Evolutionary conservation across 2,888 invertebrate genomes (phyloP), one percentile per base, ranked within the genome.

Genomic region (Drosophila pseudotakahashii): DNA sequence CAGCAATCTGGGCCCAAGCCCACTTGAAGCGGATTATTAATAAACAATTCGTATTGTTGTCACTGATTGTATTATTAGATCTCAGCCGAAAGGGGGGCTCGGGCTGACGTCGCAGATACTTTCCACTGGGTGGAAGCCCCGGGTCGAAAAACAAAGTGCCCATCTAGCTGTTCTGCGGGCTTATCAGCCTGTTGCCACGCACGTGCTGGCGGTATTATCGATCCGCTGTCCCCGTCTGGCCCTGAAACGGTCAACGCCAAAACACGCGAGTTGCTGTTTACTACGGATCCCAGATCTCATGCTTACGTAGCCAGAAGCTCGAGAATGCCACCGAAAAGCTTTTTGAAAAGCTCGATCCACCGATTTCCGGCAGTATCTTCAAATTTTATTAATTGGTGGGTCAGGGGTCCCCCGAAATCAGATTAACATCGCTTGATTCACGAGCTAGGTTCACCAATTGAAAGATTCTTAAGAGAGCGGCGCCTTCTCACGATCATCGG

Each of bases 41-140:
- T 57, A 57, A 66, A 73, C 51, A 64, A 58, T 48, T 62, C 53
- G 32, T 16, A 39, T 54, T 55, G 50, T 72, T 55, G 41, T 34
- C 51, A 16, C 39, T 62, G 50, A 63, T 54, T 72, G 61, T 61
- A 69, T 66, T 66, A 67, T 54, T 67, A 54, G 23, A 30, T 45
- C 10, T 10, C 47, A 47, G 39, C 14, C 58, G 11, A 13, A 47
- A 39, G 47, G 53, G 53, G 44, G 44, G 53, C 57, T 19, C 41
- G 34, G 7, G 39, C 48, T 50, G 50, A 51, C 26, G 44, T 36
- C 36, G 30, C 26, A 41, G 32, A 14, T 39, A 11, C 19, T 16
- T 37, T 7, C n/a, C 23, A n/a, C 16, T 19, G 19, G 6, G 13
- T 23, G 30, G 36, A 42, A 59, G 14, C 16, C 32, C 39, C 51